Conservation (phyloP, 2,113 vertebrate species). For the Mesembrinibis cayennensis region DNA sequence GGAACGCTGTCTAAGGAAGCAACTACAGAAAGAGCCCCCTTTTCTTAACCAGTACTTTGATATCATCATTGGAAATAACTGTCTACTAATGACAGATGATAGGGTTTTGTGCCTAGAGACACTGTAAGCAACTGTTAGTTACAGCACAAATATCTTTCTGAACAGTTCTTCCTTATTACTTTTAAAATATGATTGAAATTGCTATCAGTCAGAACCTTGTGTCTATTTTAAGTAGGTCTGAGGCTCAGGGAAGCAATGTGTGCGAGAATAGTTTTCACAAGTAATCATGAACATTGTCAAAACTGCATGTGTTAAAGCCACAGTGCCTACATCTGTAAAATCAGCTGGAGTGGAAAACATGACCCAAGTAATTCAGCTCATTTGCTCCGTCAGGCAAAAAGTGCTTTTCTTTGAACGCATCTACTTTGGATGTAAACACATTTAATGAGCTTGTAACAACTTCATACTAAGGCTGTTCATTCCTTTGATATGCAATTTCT, state of each 20-base stretch:
- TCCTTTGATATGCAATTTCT: neutral
- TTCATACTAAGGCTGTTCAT: neutral
- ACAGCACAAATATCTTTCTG: constrained; percentile 29
- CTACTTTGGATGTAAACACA: neutral
- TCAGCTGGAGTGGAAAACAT: neutral
- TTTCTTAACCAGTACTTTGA: neutral
- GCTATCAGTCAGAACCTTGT: neutral
- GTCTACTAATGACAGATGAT: neutral
- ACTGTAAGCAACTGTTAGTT: neutral
- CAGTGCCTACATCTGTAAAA: neutral
- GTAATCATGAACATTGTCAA: neutral
- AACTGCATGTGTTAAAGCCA: neutral
- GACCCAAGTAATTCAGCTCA: neutral
- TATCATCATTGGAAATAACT: neutral
- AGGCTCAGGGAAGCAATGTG: constrained; percentile 9
- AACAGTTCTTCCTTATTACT: neutral
- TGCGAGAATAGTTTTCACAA: neutral
- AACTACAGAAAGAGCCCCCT: neutral
- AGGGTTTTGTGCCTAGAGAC: neutral
- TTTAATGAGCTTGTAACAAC: neutral
- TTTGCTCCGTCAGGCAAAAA: neutral
- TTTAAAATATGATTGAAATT: neutral
- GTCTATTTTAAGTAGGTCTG: neutral
- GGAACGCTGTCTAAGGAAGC: neutral
- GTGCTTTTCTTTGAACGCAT: neutral